Percentiles rank a stretch among this genome's conserved stretches.
Conservation (phyloP, 2,113 vertebrate species). For the Phalacrocorax pelagicus region DNA sequence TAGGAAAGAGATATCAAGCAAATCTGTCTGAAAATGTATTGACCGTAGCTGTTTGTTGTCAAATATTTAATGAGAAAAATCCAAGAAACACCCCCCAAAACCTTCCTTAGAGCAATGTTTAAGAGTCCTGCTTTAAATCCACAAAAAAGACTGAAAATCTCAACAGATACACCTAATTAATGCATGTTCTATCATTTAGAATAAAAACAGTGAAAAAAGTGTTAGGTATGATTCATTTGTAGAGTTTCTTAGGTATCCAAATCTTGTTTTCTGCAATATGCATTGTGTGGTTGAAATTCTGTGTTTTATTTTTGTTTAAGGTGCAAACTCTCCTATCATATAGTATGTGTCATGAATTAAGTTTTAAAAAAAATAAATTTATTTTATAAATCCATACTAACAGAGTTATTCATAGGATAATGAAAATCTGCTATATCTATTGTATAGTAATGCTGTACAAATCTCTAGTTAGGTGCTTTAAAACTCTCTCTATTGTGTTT, state of each 20-base stretch:
- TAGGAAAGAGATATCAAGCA: neutral
- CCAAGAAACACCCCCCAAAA: neutral
- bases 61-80: neutral
- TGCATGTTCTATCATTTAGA: neutral
- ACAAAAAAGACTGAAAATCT: neutral
- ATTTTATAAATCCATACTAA: slow-evolving; percentile 2
- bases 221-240: neutral
- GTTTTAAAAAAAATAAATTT: neutral
- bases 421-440: neutral
- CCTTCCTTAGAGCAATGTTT: neutral
- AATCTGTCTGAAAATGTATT: neutral
- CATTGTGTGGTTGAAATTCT: neutral
- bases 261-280: neutral
- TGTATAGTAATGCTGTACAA: neutral
- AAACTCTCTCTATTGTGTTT: neutral
- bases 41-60: neutral
- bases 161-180: neutral
- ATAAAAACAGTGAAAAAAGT: neutral
- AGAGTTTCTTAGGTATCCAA: neutral
- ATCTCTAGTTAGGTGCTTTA: neutral
- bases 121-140: neutral
- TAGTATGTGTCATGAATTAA: neutral
- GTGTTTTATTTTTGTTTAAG: neutral
- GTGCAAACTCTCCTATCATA: neutral
- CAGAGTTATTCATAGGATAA: neutral